These are phyloP conservation scores for Diadromus collaris DNA, from an alignment of 2,888 invertebrate species.

Conservation along the genomic window DNA sequence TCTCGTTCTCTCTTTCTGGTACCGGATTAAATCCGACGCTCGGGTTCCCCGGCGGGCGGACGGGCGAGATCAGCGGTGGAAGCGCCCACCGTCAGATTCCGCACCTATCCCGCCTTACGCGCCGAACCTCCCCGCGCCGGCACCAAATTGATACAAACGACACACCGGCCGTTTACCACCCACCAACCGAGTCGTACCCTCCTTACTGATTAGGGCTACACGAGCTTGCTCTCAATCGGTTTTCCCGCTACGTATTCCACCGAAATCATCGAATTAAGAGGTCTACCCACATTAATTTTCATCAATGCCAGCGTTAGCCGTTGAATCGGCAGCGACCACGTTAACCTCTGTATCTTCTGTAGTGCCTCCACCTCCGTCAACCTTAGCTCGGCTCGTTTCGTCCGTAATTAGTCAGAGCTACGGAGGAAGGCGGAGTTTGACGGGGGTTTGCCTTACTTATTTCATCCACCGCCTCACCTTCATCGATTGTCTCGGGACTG, in stretches of 20 bases:
- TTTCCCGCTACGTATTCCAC: conserved; percentile 48
- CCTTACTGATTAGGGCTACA: conserved; percentile 61
- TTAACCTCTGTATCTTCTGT: conserved; percentile 12
- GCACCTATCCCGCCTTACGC: neutral
- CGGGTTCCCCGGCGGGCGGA: conserved; percentile 9
- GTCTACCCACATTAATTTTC: conserved; percentile 57
- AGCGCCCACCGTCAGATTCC: conserved; percentile 64
- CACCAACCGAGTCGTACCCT: conserved; percentile 30
- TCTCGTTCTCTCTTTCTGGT: conserved; percentile 61
- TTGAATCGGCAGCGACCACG: conserved; percentile 5
- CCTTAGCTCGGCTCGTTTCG: conserved; percentile 23
- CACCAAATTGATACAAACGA: conserved; percentile 76
- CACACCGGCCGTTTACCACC: conserved; percentile 66
- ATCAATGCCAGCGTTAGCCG: conserved; percentile 43
- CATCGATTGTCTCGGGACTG: neutral
- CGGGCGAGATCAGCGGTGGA: conserved; percentile 49
- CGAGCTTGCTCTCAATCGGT: conserved; percentile 61
- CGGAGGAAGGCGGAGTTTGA: neutral
- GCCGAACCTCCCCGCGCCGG: conserved; percentile 23
- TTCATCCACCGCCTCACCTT: neutral
- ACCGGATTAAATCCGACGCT: conserved; percentile 73
- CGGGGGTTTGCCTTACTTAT: neutral
- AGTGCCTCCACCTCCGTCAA: conserved; percentile 12
- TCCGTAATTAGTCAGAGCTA: conserved; percentile 9
- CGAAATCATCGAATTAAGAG: conserved; percentile 61